Evolutionary conservation across 1,140 invertebrate species (phyloP), one percentile per base, ranked within the genome.

Genomic region (Piezodorus guildinii): DNA sequence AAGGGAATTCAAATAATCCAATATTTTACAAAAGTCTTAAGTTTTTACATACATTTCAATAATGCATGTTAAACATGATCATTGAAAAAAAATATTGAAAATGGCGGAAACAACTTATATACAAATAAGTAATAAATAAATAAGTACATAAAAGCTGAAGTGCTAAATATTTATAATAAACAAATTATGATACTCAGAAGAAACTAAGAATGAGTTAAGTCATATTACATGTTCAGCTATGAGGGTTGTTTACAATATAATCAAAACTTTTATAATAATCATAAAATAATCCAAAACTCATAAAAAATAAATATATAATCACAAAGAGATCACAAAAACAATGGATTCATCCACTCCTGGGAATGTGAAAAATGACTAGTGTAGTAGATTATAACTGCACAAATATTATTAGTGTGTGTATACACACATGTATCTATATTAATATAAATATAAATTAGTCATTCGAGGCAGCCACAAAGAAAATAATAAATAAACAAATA

Each of bases 291-390:
- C 52, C 17, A 25, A 25, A 30, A 56, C 10, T 23, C 9, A 56
- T 23, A 56, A 23, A 56, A 23, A 56, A 56, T 19, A 49, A 49
- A 17, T 49, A 19, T 19, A 19, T 19, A 49, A 49, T 56, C 52
- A 56, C 52, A 56, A 56, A 25, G 52, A 56, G 52, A 56, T 56
- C 52, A 56, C 52, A 56, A 23, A 30, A 23, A 49, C 46, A n/a
- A 49, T 25, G 15, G 52, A 23, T 23, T 56, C 23, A 16, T 56
- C 52, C 17, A 23, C 52, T 56, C 19, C 15, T 25, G 52, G 52
- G 52, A 56, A 56, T 56, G 52, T 56, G 52, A 56, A 25, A 25
- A 56, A 56, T 56, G 52, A 56, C 52, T 56, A 56, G 52, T 25
- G 23, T 56, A 16, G 12, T 23, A 23, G 21, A 56, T 14, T 16